Conservation (phyloP, 2,888 invertebrate genomes). For the Entomobrya multifasciata region DNA sequence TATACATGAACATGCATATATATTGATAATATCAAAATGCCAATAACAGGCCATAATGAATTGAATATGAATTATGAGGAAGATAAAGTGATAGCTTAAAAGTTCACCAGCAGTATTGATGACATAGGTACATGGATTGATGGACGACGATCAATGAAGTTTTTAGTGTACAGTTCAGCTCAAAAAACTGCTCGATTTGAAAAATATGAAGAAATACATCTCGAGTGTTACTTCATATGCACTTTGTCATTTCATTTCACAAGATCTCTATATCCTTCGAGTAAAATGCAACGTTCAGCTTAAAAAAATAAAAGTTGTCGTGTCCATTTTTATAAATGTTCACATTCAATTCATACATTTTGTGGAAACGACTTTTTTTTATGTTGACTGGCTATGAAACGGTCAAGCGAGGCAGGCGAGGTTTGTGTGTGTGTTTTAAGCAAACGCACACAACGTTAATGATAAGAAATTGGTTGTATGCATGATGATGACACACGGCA, state of each 20-base stretch:
- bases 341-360: not conserved
- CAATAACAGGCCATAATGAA: not conserved
- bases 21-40: no score
- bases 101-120: not conserved
- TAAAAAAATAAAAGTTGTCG: not conserved
- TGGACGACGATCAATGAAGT: conserved; percentile 14
- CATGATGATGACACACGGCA: conserved; percentile 25
- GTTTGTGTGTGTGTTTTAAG: not conserved
- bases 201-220: conserved; percentile 14
- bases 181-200: not conserved
- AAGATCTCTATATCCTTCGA: no score
- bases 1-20: not conserved
- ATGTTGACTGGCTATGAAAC: not conserved
- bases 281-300: no score
- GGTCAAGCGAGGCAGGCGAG: not conserved
- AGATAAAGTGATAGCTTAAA: not conserved
- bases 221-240: not conserved
- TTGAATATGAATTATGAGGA: conserved; percentile 1
- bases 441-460: conserved; percentile 25
- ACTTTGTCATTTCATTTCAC: no score
- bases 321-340: not conserved
- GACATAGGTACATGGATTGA: conserved; percentile 26
- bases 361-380: not conserved
- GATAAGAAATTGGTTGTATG: conserved; percentile 24
- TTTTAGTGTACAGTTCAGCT: not conserved